A percentile compares a stretch with the other conserved stretches of the same genome.
Evolutionary conservation across 2,888 invertebrate species (phyloP).

Genomic region (Metacarcinus magister): DNA sequence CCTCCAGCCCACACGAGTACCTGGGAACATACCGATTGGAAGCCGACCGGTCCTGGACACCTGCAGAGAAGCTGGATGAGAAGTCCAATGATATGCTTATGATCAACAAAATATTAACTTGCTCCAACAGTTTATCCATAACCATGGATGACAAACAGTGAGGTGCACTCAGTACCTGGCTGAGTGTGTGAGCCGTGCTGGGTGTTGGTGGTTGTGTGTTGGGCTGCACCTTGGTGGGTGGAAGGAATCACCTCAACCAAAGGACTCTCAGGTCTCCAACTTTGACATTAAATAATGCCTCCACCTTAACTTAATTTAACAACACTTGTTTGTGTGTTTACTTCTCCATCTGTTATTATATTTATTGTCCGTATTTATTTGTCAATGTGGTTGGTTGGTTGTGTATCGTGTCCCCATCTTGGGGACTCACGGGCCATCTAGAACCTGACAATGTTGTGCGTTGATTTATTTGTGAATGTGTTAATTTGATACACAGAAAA

Average conservation of each 20-base stretch:
- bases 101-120: slow-evolving; percentile 81
- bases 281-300: background rate
- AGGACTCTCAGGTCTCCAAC: background rate
- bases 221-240: background rate
- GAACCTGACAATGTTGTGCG: background rate
- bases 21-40: slow-evolving; percentile 89
- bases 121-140: slow-evolving; percentile 74
- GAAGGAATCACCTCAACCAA: background rate
- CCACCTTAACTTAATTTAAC: background rate
- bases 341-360: background rate
- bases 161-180: background rate
- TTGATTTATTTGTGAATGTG: background rate
- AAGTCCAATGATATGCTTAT: slow-evolving; percentile 83
- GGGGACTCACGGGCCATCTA: too few species aligned
- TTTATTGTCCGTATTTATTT: background rate
- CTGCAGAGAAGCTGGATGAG: slow-evolving; percentile 85
- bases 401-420: too few species aligned
- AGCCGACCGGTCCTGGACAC: slow-evolving; percentile 90
- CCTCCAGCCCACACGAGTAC: slow-evolving; percentile 87
- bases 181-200: background rate
- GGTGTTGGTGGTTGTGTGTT: background rate
- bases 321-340: background rate
- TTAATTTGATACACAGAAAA: background rate
- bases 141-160: slow-evolving; percentile 65
- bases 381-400: too few species aligned